Evolutionary conservation across 2,113 vertebrate genomes (phyloP).

Genomic region (Columba janthina): DNA sequence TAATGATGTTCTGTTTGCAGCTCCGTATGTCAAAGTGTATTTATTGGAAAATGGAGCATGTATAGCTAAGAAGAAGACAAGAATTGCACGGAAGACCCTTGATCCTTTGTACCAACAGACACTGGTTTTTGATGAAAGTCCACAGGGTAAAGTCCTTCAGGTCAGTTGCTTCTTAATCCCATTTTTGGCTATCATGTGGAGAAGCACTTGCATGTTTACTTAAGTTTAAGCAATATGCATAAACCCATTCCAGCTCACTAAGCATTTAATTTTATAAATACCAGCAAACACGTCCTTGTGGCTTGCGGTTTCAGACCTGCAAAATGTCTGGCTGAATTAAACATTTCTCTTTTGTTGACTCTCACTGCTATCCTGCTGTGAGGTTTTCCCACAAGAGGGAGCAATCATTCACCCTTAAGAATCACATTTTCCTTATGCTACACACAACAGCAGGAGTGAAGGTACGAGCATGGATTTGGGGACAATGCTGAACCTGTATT

Average conservation of each 20-base stretch:
- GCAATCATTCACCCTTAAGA: background rate
- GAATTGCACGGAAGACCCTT: conserved; percentile 97
- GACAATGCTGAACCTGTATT: background rate
- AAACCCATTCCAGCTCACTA: background rate
- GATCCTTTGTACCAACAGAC: conserved; percentile 97
- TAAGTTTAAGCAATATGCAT: background rate
- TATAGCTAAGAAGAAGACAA: conserved; percentile 98
- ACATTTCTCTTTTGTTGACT: background rate
- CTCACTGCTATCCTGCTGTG: background rate
- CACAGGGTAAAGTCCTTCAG: conserved; percentile 98
- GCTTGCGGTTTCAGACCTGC: background rate
- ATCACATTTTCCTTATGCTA: background rate
- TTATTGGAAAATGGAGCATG: conserved; percentile 95
- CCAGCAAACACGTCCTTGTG: background rate
- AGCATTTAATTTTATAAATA: conserved; percentile 17
- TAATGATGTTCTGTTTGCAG: conserved; percentile 71
- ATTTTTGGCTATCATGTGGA: background rate
- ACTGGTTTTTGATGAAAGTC: conserved; percentile 94
- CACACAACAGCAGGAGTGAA: background rate
- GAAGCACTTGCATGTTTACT: background rate
- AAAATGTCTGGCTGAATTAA: background rate
- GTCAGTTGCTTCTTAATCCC: conserved; percentile 73
- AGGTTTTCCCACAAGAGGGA: background rate
- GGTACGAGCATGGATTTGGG: background rate
- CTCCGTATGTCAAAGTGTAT: conserved; percentile 98